These are phyloP conservation scores for Agrilus mali DNA, from an alignment of 2,888 invertebrate species.

Conservation along the genomic window DNA sequence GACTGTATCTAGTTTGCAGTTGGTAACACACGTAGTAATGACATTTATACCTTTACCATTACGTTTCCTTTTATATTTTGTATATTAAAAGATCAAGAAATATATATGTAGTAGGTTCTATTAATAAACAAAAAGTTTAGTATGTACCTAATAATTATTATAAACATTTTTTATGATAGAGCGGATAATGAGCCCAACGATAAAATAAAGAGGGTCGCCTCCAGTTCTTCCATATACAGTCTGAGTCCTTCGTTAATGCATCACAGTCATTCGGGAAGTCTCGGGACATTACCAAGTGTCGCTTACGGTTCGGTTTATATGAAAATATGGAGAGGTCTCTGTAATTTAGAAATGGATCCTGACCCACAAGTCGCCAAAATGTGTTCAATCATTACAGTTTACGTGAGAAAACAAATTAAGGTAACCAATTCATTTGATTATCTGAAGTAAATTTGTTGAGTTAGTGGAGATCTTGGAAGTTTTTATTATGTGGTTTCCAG, in stretches of 20 bases:
- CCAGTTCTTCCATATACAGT: slow-evolving; percentile 57
- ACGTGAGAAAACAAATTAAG: slow-evolving; percentile 55
- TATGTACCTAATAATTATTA: neutral
- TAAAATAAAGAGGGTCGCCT: slow-evolving; percentile 49
- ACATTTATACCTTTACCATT: no score
- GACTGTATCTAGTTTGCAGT: neutral
- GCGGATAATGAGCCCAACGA: slow-evolving; percentile 21
- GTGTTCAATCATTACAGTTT: slow-evolving; percentile 64
- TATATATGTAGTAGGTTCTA: no score
- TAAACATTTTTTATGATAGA: neutral
- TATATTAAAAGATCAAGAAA: no score
- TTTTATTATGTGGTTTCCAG: neutral
- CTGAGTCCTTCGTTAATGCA: slow-evolving; percentile 28
- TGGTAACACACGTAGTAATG: neutral
- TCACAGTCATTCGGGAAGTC: slow-evolving; percentile 23
- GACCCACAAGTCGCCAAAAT: slow-evolving; percentile 69
- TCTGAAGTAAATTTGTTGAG: no score
- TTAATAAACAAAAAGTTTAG: neutral
- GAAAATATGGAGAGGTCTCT: slow-evolving; percentile 78
- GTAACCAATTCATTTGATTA: slow-evolving; percentile 29
- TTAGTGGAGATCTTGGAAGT: no score
- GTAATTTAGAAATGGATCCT: slow-evolving; percentile 73
- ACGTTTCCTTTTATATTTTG: no score
- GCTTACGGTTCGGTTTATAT: slow-evolving; percentile 69
- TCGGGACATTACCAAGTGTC: slow-evolving; percentile 38